Evolutionary conservation across 2,888 invertebrate genomes (phyloP), one percentile per base, ranked within the genome.

Genomic region (Aproaerema taeniolella): DNA sequence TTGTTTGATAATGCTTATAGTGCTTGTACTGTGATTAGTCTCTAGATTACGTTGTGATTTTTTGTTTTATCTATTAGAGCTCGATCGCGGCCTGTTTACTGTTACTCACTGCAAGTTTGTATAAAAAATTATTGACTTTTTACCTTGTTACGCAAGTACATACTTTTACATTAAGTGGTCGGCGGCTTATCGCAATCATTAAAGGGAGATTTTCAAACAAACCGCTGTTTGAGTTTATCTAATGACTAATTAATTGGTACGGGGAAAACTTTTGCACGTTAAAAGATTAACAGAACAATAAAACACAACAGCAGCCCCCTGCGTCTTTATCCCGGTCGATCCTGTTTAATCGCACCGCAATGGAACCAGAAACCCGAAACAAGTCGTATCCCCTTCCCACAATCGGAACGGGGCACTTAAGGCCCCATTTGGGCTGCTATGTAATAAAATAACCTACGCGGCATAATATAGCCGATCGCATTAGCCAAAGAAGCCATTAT

Each of bases 401-500:
- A 26, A 11, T 32, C 67, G 63, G 67, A 67, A 54, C 50, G 55
- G 49, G 58, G 59, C 74, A 77, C 82, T 81, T 73, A 73, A 70
- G 65, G 64, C 64, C 70, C 67, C 68, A 74, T 81, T 81, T 65
- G 68, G 72, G 59, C 49, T 59, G 59, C 61, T 62, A 69, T 72
- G 78, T 82, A 83, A 82, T 83, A 83, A 82, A 83, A 83, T 81
- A 70, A 69, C 68, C 65, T 59, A 68, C 65, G 61, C 58, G 66
- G 68, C 72, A 71, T 75, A 72, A 77, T 80, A 80, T 78, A 79
- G 75, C 74, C n/a, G 80, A 80, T 82, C 85, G 77, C 81, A 86
- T 86, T 85, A 86, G 74, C 79, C 67, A 75, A 79, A 83, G 79
- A 72, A 83, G 78, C 86, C 83, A 85, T 86, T 85, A 85, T 85